These are phyloP conservation scores for Philhelius pedissequus DNA, from an alignment of 2,888 invertebrate species.

Conservation along the genomic window DNA sequence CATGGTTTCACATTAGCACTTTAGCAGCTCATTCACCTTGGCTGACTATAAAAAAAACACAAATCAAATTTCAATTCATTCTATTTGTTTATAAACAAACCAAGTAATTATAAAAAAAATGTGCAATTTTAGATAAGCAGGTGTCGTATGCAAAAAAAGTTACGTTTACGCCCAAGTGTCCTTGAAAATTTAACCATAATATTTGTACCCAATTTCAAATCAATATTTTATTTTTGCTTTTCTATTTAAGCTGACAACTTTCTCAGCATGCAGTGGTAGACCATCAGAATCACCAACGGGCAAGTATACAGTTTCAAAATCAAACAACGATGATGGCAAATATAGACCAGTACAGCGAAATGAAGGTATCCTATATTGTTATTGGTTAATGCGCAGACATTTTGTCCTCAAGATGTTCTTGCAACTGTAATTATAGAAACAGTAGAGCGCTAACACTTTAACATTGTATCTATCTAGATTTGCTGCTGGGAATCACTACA, in stretches of 20 bases:
- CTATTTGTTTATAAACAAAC: too few species aligned
- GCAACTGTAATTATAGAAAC: background rate
- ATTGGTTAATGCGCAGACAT: slow-evolving; percentile 4
- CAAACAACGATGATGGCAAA: slow-evolving; percentile 71
- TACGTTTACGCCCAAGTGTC: slow-evolving; percentile 15
- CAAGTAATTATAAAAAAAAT: too few species aligned
- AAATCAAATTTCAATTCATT: too few species aligned
- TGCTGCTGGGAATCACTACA: slow-evolving; percentile 16
- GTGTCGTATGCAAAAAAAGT: slow-evolving; percentile 18
- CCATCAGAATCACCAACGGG: slow-evolving; percentile 65
- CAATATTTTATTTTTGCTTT: background rate
- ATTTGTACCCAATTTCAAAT: background rate
- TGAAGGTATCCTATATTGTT: slow-evolving; percentile 74
- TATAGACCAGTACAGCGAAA: slow-evolving; percentile 71
- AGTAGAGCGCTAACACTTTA: slow-evolving; percentile 47
- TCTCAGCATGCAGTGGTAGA: slow-evolving; percentile 53
- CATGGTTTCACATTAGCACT: too few species aligned
- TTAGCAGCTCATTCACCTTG: too few species aligned
- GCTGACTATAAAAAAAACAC: too few species aligned
- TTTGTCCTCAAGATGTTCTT: slow-evolving; percentile 18
- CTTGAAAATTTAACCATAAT: background rate
- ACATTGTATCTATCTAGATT: slow-evolving; percentile 19
- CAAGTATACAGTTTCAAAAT: slow-evolving; percentile 75
- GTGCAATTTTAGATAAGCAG: too few species aligned
- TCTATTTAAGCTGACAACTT: slow-evolving; percentile 36